Base-by-base conservation (phyloP, 1,140 invertebrate species). In the Cotesia glomerata region DNA sequence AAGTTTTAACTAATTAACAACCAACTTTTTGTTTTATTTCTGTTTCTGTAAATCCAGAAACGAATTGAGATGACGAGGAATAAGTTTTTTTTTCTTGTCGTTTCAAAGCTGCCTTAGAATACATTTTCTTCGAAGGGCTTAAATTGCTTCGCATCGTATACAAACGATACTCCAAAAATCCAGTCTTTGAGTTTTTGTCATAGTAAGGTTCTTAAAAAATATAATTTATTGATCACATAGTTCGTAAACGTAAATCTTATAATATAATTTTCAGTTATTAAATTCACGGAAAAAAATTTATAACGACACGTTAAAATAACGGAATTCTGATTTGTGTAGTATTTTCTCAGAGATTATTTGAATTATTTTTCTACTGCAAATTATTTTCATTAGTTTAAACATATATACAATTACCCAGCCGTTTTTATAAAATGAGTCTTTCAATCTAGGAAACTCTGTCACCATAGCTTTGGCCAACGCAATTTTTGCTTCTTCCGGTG, bases 131-230 rank as follows among this genome's bases (percentile, higher is more conserved):
- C 3, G 58, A 59, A 0, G 16, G 58, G 5, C 58, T 59, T 26
- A 26, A 59, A 11, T 26, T 18, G 13, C 13, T 63, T 14, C 61
- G 61, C 61, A 63, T 63, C 2, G 34, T 63, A 26, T 11, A 8
- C n/a, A 63, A 45, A 9, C 61, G 61, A 63, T 63, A 63, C 35
- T 63, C 61, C 18, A 63, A 34, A 45, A 63, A 63, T 39, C 61
- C 61, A 0, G 13, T 63, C 34, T 45, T 63, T 14, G 34, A 3
- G 2, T 34, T 63, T 34, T 14, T 36, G 35, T 36, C 61, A 35
- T 63, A 63, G 34, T 63, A 63, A 35, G 0, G 35, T 35, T 62
- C 59, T 0, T 62, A 5, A 11, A 62, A 59, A 14, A 26, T 59
- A 59, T 8, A 16, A 3, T 59, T 16, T 5, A 5, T 59, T 59